Conservation (phyloP, 2,888 invertebrate genomes). For the Atrina japonica region DNA sequence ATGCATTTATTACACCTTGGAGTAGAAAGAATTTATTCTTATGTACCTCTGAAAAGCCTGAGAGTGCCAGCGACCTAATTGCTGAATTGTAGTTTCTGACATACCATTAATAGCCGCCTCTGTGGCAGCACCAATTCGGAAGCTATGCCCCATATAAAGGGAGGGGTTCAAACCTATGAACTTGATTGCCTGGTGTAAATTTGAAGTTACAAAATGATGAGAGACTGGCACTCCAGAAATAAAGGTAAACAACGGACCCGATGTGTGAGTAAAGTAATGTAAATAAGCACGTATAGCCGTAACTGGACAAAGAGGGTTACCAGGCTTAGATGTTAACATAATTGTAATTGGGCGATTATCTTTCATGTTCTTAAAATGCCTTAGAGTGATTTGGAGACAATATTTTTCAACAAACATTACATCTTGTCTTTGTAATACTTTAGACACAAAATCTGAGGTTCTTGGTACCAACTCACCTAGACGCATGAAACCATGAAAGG, state of each 20-base stretch:
- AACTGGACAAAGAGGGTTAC: slow-evolving; percentile 4
- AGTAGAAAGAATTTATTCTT: not conserved
- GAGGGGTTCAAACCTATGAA: slow-evolving; percentile 18
- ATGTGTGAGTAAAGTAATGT: not conserved
- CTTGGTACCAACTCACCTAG: slow-evolving; percentile 20
- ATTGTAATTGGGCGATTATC: slow-evolving; percentile 10
- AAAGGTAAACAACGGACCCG: slow-evolving; percentile 16
- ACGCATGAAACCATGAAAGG: slow-evolving; percentile 33
- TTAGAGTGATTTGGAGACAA: not conserved
- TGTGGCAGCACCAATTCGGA: slow-evolving; percentile 30
- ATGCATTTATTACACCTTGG: too few relatives aligned
- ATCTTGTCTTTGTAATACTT: slow-evolving; percentile 12
- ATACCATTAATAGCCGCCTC: slow-evolving; percentile 15
- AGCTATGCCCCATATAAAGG: slow-evolving; percentile 24
- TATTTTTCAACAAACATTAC: slow-evolving; percentile 1
- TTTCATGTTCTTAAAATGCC: slow-evolving; percentile 14
- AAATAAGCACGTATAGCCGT: not conserved
- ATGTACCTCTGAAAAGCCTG: not conserved
- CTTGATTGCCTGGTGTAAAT: not conserved
- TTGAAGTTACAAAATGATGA: not conserved
- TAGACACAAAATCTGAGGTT: not conserved
- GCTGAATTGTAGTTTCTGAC: slow-evolving; percentile 10
- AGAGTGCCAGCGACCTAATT: slow-evolving; percentile 9
- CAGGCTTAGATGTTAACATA: not conserved
- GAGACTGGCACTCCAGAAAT: slow-evolving; percentile 3